phyloP scores from a whole-genome alignment of 2,888 invertebrate genomes.

The Macrosiphum euphorbiae region DNA sequence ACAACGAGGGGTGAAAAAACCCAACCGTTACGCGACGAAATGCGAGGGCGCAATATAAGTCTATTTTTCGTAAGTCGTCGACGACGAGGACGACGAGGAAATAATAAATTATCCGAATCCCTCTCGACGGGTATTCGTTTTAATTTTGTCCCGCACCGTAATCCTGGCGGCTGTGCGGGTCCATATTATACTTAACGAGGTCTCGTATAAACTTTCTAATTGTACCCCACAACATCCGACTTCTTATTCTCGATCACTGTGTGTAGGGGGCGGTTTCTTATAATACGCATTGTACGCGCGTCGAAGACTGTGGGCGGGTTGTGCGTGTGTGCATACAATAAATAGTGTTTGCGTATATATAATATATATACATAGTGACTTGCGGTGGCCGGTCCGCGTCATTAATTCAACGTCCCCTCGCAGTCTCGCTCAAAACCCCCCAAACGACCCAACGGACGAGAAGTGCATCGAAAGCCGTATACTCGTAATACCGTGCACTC shows the following conservation, averaged over 20 bases:
- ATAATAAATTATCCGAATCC: slow-evolving; percentile 33
- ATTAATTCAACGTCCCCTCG: slow-evolving; percentile 37
- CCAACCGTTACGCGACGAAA: not conserved
- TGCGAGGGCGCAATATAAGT: not conserved
- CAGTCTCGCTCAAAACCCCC: not conserved
- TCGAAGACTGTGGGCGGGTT: slow-evolving; percentile 12
- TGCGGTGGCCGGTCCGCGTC: slow-evolving; percentile 18
- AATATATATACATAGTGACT: not conserved
- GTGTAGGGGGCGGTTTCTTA: not conserved
- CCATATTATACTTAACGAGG: slow-evolving; percentile 44
- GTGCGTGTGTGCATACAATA: not conserved
- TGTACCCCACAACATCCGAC: slow-evolving; percentile 21
- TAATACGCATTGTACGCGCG: not conserved
- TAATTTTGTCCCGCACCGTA: slow-evolving; percentile 1
- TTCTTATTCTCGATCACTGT: slow-evolving; percentile 35
- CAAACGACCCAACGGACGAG: not conserved
- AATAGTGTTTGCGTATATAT: not conserved
- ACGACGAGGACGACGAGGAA: not conserved
- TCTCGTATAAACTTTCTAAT: slow-evolving; percentile 56
- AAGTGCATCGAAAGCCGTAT: not conserved
- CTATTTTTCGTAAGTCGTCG: slow-evolving; percentile 2
- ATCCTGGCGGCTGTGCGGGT: not conserved
- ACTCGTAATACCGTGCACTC: too few species aligned
- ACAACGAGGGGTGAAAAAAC: not conserved
- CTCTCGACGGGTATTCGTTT: slow-evolving; percentile 25